Evolutionary conservation across 2,888 invertebrate genomes (phyloP).

Genomic region (Teleogryllus oceanicus): DNA sequence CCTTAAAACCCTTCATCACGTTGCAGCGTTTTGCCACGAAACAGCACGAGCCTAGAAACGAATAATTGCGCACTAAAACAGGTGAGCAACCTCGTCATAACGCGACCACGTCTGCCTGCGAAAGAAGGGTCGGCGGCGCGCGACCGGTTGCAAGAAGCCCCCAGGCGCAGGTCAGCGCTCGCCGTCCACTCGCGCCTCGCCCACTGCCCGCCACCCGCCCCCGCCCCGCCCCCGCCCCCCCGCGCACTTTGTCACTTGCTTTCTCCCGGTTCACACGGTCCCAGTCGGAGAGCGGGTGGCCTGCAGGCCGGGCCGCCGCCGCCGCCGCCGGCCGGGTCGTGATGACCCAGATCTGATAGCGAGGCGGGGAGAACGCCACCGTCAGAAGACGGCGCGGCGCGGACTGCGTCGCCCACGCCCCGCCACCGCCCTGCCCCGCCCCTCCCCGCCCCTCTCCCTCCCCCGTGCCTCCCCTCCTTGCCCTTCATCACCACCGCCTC

Average conservation of each 20-base stretch:
- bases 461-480: no score
- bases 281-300: background rate
- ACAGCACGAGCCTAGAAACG: no score
- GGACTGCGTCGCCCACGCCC: background rate
- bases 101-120: no score
- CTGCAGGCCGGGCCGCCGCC: background rate
- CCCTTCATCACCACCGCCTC: background rate
- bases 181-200: no score
- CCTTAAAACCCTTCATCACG: no score
- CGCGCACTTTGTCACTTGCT: conserved; percentile 7
- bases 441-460: background rate
- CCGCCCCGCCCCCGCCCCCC: background rate
- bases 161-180: no score
- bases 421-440: background rate
- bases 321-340: background rate
- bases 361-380: background rate
- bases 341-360: conserved; percentile 18
- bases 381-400: background rate
- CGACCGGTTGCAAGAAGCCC: no score
- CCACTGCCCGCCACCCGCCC: no score
- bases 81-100: no score
- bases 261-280: conserved; percentile 18
- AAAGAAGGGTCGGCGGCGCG: no score
- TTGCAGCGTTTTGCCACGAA: no score
- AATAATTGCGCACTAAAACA: no score